Conservation (phyloP, 2,888 invertebrate species). For the Drosophila dives region DNA sequence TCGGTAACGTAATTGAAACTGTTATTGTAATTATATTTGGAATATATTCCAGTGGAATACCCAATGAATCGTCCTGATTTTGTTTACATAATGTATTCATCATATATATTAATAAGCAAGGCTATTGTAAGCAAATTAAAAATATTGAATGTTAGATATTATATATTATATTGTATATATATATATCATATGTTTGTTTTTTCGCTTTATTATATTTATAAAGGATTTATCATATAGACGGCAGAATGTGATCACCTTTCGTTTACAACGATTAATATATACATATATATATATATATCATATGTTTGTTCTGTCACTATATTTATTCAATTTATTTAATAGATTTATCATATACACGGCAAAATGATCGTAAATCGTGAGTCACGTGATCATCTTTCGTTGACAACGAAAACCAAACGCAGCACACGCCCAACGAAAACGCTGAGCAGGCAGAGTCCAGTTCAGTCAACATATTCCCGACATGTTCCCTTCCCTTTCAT, state of each 20-base stretch:
- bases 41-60: not conserved
- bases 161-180: too few species aligned
- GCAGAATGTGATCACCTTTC: slow-evolving; percentile 20
- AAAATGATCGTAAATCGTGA: slow-evolving; percentile 3
- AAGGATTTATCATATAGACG: not conserved
- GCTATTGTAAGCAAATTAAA: not conserved
- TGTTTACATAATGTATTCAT: not conserved
- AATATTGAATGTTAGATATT: not conserved
- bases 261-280: slow-evolving; percentile 9
- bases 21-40: not conserved
- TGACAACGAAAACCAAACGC: slow-evolving; percentile 38
- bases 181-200: not conserved
- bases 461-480: slow-evolving; percentile 15
- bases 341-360: not conserved
- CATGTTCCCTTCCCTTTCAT: not conserved
- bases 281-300: too few species aligned
- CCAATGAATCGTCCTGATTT: not conserved
- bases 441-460: slow-evolving; percentile 61
- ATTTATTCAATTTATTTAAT: not conserved
- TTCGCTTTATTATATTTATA: not conserved
- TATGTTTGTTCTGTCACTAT: not conserved
- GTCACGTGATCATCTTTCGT: slow-evolving; percentile 28
- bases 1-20: not conserved
- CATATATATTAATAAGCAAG: not conserved
- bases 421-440: slow-evolving; percentile 64